phyloP scores from a whole-genome alignment of 2,113 vertebrate genomes.

The Hiodon tergisus region DNA sequence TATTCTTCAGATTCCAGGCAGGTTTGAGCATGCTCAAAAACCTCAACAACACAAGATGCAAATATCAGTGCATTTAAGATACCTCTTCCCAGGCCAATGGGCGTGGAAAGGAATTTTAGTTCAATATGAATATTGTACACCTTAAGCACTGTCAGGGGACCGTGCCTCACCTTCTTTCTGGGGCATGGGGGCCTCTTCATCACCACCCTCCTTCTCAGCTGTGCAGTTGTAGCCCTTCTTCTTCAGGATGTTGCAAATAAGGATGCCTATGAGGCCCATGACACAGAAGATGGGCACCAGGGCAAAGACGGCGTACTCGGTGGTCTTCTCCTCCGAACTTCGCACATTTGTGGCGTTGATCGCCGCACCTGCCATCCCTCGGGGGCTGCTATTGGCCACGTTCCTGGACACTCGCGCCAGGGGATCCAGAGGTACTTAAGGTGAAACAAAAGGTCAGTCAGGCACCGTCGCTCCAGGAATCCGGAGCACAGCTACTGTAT shows the following conservation, averaged over 20 bases:
- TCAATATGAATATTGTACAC: too few relatives aligned
- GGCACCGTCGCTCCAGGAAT: too few relatives aligned
- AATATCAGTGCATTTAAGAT: too few relatives aligned
- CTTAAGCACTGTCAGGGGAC: background rate
- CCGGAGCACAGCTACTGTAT: too few relatives aligned
- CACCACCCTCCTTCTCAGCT: constrained; percentile 70
- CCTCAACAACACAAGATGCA: too few relatives aligned
- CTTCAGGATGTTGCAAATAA: constrained; percentile 91
- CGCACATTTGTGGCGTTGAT: constrained; percentile 63
- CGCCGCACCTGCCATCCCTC: constrained; percentile 19
- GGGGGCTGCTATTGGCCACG: constrained; percentile 41
- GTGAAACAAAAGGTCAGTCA: background rate
- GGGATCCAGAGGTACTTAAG: constrained; percentile 4
- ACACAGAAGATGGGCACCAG: constrained; percentile 88
- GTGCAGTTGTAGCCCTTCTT: constrained; percentile 86
- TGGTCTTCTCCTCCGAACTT: constrained; percentile 63
- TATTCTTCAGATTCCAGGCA: too few relatives aligned
- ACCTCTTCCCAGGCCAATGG: too few relatives aligned
- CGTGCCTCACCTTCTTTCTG: constrained; percentile 67
- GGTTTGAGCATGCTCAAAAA: too few relatives aligned
- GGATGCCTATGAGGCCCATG: constrained; percentile 86
- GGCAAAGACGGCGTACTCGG: constrained; percentile 80
- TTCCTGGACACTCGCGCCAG: constrained; percentile 45
- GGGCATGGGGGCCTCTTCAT: constrained; percentile 46
- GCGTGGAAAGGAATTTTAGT: too few relatives aligned